Base-by-base conservation (phyloP, 2,888 invertebrate species). In the Ceratothoa steindachneri region DNA sequence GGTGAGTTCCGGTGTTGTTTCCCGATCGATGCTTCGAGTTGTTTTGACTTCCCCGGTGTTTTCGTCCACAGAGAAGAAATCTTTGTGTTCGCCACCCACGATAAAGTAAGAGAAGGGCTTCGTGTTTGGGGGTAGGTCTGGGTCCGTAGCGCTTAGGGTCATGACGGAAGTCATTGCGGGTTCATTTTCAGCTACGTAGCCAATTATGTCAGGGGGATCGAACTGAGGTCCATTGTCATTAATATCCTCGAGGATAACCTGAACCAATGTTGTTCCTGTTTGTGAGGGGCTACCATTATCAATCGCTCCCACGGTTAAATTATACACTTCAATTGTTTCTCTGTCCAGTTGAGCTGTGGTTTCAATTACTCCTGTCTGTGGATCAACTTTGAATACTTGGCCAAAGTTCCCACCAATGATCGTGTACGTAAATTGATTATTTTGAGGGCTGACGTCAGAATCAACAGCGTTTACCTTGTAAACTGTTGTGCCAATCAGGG, bases 191-290 rank as follows among this genome's bases (percentile, higher is more conserved):
- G 89, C 88, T 0, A 97, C 90, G 80, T 90, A 89, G 0, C 93
- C 95, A 55, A 90, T 85, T 24, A 91, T 88, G 80, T 89, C 89
- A 0, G 88, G 86, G 0, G 90, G 87, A 80, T 91, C 90, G 82
- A 97, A 93, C 41, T 89, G 85, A 0, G 96, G 97, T 0, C 93
- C 93, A 83, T 96, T 96, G 83, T 97, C 96, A 83, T 97, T 97
- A n/a, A 95, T 88, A 84, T 97, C 96, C 7, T 89, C 87, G 0
- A 97, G 83, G 28, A 89, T 88, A 70, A 97, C 90, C 83, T 89
- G 90, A 0, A 97, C 91, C 0, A 89, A 89, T 0, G 94, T 88
- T 0, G 93, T 93, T n/a, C 95, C 96, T 65, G 95, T 95, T 86
- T 95, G 93, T 1, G 95, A 93, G 1, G 95, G 95, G 12, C 88